Evolutionary conservation across 2,888 invertebrate genomes (phyloP), one percentile per base, ranked within the genome.

Genomic region (Cyclophora albipunctata): DNA sequence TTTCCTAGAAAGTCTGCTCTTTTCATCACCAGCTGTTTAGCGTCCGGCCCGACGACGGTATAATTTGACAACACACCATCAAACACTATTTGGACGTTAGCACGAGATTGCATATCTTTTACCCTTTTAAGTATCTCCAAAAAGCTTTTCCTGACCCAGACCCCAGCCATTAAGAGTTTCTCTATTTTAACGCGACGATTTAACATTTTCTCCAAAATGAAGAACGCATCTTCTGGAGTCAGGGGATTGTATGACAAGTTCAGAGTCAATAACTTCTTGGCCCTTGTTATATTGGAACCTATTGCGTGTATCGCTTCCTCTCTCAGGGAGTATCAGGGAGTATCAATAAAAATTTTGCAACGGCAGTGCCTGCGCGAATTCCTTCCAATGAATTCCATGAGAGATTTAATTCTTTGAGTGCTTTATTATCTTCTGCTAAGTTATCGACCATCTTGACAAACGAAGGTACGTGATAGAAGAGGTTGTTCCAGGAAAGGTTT

Each of bases 221-320:
- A 42, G 3, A 56, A 49, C 3, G 75, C 74, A 34, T 73, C 74
- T 0, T 42, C 42, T 3, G 68, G 57, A 35, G 59, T 52, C 52
- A 79, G 45, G 6, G 76, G 76, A 48, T 79, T 77, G 40, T 42
- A 67, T 0, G 78, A 78, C 7, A 79, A 53, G 55, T 75, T 62
- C 3, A 79, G 59, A 7, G 66, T 67, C 4, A 34, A 34, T 5
- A 78, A 52, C 42, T 64, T 69, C 40, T 65, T 67, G 34, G 73
- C 71, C 46, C 58, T 63, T 2, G 50, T 34, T 33, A 79, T 53
- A 49, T 52, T 55, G 3, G 52, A 4, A n/a, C 54, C 37, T 6
- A 77, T 65, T 34, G 60, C 47, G 3, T 42, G 33, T 40, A 75
- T 55, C 1, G 67, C 57, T 48, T 69, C 63, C 3, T 59, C 66